Evolutionary conservation across 92 coral and sea anemone species (phyloP).

Genomic region (Palythoa grandis): DNA sequence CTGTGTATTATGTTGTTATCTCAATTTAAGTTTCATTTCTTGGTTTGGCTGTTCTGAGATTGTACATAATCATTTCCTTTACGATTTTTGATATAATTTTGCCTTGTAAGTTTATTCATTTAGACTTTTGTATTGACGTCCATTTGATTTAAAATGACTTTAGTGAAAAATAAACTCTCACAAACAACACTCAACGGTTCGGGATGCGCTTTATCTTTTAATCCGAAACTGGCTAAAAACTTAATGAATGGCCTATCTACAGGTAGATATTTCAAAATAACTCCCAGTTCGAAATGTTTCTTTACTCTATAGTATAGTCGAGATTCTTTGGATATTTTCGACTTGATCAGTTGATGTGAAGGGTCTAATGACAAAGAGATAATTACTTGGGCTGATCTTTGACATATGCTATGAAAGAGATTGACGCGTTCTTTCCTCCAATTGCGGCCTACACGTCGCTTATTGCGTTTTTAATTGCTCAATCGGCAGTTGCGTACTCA

Average conservation of each 20-base stretch:
- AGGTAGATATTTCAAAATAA: constrained; percentile 3
- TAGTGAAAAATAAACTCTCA: constrained; percentile 64
- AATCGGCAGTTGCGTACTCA: constrained; percentile 56
- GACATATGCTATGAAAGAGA: constrained; percentile 73
- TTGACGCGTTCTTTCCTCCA: constrained; percentile 70
- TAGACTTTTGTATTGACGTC: constrained; percentile 37
- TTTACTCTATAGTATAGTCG: not conserved
- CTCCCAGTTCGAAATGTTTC: constrained; percentile 12
- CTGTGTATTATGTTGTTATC: not conserved
- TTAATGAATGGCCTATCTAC: not conserved
- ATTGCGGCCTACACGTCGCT: constrained; percentile 61
- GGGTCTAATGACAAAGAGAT: constrained; percentile 66
- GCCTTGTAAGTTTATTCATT: constrained; percentile 22
- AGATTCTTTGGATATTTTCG: constrained; percentile 63
- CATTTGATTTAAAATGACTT: constrained; percentile 78
- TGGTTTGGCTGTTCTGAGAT: not conserved
- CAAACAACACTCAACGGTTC: constrained; percentile 47
- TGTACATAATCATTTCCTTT: not conserved
- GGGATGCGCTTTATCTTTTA: constrained; percentile 39
- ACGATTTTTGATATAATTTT: not conserved
- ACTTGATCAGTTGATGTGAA: constrained; percentile 41
- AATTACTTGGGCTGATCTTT: constrained; percentile 78
- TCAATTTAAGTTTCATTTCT: not conserved
- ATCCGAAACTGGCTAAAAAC: constrained; percentile 3
- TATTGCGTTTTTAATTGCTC: constrained; percentile 85